phyloP scores from a whole-genome alignment of 2,888 invertebrate species.

The Poecilobothrus nobilitatus region DNA sequence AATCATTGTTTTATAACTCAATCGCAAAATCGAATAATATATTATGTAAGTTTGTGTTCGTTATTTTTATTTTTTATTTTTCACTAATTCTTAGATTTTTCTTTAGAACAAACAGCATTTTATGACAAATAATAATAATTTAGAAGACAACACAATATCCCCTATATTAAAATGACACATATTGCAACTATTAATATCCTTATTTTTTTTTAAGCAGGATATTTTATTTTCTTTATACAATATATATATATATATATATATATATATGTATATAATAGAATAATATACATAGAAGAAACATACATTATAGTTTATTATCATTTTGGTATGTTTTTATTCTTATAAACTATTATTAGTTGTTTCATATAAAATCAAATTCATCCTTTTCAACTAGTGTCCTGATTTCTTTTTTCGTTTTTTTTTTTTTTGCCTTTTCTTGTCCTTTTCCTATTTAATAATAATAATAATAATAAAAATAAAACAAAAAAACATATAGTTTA shows the following conservation, averaged over 20 bases:
- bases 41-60: too few relatives aligned
- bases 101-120: not conserved
- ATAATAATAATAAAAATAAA: too few relatives aligned
- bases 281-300: too few relatives aligned
- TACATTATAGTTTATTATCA: too few relatives aligned
- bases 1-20: too few relatives aligned
- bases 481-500: too few relatives aligned
- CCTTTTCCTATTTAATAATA: too few relatives aligned
- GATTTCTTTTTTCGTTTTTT: not conserved
- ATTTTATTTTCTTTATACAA: too few relatives aligned
- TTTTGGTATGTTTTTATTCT: not conserved
- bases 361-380: slow-evolving; percentile 2
- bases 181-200: slow-evolving; percentile 1
- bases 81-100: not conserved
- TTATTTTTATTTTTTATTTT: not conserved
- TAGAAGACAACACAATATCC: not conserved
- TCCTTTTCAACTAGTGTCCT: slow-evolving; percentile 1
- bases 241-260: too few relatives aligned
- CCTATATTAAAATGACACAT: not conserved
- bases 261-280: too few relatives aligned
- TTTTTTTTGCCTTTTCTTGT: too few relatives aligned
- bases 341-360: not conserved
- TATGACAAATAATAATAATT: slow-evolving; percentile 2
- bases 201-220: not conserved
- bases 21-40: too few relatives aligned